Percentiles rank a stretch among this genome's conserved stretches.
Conservation (phyloP, 1,140 invertebrate genomes). For the Zaprionus ghesquierei region DNA sequence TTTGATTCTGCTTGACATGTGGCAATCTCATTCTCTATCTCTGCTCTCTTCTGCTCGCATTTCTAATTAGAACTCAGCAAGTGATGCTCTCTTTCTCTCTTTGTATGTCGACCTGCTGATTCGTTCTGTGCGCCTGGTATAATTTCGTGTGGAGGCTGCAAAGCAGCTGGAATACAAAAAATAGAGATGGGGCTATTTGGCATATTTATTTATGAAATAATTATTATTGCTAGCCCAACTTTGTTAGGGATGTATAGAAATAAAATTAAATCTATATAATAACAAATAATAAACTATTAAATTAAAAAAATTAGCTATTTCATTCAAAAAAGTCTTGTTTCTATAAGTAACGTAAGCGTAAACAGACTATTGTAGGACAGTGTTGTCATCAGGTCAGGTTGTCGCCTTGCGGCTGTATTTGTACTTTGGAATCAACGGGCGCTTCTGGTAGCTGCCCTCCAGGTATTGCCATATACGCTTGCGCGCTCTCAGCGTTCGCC, state of each 20-base stretch:
- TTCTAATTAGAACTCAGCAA: not conserved
- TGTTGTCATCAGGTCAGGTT: not conserved
- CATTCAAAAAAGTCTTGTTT: not conserved
- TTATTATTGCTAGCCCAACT: not conserved
- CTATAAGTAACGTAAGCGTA: not conserved
- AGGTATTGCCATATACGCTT: slow-evolving; percentile 41
- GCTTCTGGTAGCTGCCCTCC: slow-evolving; percentile 30
- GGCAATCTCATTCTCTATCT: not conserved
- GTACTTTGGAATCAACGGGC: slow-evolving; percentile 37
- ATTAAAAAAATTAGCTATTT: not conserved
- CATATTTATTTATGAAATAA: not conserved
- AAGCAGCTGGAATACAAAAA: not conserved
- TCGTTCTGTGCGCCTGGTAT: not conserved
- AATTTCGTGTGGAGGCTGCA: not conserved
- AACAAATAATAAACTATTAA: not conserved
- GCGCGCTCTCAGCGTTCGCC: slow-evolving; percentile 21
- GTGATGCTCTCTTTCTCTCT: not conserved
- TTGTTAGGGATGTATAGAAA: not conserved
- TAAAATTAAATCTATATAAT: not conserved
- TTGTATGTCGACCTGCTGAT: not conserved
- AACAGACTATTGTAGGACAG: not conserved
- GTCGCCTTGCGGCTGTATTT: slow-evolving; percentile 12
- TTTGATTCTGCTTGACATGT: not conserved
- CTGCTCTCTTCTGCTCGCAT: not conserved
- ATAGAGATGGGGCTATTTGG: not conserved